Base-by-base conservation (phyloP, 2,113 vertebrate species). In the Ameiurus melas region DNA sequence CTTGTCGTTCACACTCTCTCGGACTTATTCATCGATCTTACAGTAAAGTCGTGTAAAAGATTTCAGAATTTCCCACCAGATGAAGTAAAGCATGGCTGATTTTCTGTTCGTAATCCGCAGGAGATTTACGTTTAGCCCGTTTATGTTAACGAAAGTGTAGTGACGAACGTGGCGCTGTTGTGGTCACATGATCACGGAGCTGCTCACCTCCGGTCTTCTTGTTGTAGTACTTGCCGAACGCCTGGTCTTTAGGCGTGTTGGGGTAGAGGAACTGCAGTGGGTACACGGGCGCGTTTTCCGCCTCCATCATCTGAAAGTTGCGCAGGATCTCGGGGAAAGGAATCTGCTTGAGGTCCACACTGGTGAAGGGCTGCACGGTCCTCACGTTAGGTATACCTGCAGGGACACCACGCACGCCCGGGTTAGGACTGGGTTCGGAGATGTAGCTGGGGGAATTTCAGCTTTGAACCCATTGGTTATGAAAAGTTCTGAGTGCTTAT, bases 251-350 rank as follows among this genome's bases (percentile, higher is more conserved):
- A 27, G 96, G 91, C 0, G 12, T 97, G 91, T 95, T 57, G 0
- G 98, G 98, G 91, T 98, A 99, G 6, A 99, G 95, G 92, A 95
- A 98, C 36, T 91, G 87, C 0, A 99, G 94, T 0, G 98, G 98
- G 92, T 96, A 97, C 85, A 97, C 97, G 0, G 98, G 97, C 1
- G 97, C 68, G 55, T 97, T 97, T 88, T 96, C 96, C 3, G 94
- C 95, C 0, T 95, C 92, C 85, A 97, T 92, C 87, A 98, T 92
- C 90, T 97, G 97, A 93, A 96, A 99, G 89, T 97, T 95, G 0
- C 93, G 94, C 89, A 99, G 95, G 91, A 99, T 98, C 89, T 99
- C 98, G 0, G 96, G 95, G 85, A 99, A 96, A 0, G 97, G 95
- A 89, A 99, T 96, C 19, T 96, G 95, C 0, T n/a, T 88, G 3